Conservation (phyloP, 2,797 vertebrate species). For the Spheniscus humboldti region DNA sequence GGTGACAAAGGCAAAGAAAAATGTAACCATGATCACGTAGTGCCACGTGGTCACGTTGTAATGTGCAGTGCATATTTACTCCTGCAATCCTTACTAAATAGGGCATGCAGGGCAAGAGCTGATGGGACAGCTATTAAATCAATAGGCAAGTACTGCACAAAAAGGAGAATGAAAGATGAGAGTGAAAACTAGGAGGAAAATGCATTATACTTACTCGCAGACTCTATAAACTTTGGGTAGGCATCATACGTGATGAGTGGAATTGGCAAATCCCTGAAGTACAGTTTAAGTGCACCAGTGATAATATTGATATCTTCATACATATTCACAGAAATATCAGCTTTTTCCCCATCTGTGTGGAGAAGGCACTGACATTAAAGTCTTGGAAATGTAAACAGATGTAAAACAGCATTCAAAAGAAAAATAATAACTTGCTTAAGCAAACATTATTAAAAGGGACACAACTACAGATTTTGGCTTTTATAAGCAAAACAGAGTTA, state of each 20-base stretch:
- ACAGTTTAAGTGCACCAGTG: constrained; percentile 97
- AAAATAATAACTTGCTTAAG: not conserved
- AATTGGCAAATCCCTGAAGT: constrained; percentile 98
- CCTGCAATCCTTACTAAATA: not conserved
- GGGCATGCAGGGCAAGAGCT: not conserved
- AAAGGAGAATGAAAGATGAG: not conserved
- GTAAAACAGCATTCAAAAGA: not conserved
- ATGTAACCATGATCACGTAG: fast-evolving
- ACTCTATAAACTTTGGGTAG: constrained; percentile 96
- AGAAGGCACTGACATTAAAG: constrained; percentile 50
- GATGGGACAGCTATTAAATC: not conserved
- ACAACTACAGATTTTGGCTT: not conserved
- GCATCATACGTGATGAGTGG: constrained; percentile 96
- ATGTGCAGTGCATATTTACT: not conserved
- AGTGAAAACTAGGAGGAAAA: not conserved
- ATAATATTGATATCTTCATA: constrained; percentile 99
- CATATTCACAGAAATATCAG: constrained; percentile 95
- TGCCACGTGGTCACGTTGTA: fast-evolving
- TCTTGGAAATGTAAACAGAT: constrained; percentile 1
- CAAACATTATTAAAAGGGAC: not conserved
- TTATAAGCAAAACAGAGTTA: not conserved
- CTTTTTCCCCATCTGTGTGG: constrained; percentile 93
- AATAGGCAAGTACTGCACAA: not conserved
- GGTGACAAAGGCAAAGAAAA: not conserved
- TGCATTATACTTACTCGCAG: constrained; percentile 86